Conservation (phyloP, 2,797 vertebrate species). For the Neoniphon sammara region DNA sequence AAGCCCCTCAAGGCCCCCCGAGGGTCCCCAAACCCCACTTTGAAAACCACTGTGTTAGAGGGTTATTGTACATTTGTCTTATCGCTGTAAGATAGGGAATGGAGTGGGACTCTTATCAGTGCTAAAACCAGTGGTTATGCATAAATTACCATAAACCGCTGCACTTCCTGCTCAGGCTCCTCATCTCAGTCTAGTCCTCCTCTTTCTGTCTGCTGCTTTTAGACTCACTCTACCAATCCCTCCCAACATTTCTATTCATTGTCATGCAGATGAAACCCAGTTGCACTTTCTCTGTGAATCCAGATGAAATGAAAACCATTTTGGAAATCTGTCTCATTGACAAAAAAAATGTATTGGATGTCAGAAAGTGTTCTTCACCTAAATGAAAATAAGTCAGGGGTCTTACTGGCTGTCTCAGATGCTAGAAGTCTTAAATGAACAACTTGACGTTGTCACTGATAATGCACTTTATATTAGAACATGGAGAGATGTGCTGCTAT, state of each 20-base stretch:
- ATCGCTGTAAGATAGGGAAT: conserved; percentile 15
- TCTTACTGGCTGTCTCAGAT: too few species aligned
- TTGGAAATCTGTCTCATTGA: conserved; percentile 32
- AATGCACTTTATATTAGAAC: too few species aligned
- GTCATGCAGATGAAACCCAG: conserved; percentile 74
- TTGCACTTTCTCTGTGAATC: conserved; percentile 65
- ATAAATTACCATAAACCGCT: conserved; percentile 36
- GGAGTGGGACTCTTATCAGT: conserved; percentile 19
- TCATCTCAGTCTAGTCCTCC: conserved; percentile 23
- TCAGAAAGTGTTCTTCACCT: background rate
- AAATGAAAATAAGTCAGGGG: background rate
- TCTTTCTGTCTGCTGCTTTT: conserved; percentile 26
- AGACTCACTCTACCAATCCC: conserved; percentile 47
- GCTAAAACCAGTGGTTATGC: conserved; percentile 18
- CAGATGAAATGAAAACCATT: conserved; percentile 53
- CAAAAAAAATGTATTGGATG: conserved; percentile 2
- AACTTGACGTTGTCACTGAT: background rate
- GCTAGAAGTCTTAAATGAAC: conserved; percentile 33
- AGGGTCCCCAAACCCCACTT: too few species aligned
- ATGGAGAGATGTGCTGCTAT: conserved; percentile 4
- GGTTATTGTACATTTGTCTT: background rate
- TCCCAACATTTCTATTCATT: conserved; percentile 49
- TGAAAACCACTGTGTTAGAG: background rate
- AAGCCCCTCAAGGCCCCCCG: too few species aligned
- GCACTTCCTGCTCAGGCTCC: conserved; percentile 21